Evolutionary conservation across 2,797 vertebrate species (phyloP), one percentile per base, ranked within the genome.

Genomic region (Pygocentrus nattereri): DNA sequence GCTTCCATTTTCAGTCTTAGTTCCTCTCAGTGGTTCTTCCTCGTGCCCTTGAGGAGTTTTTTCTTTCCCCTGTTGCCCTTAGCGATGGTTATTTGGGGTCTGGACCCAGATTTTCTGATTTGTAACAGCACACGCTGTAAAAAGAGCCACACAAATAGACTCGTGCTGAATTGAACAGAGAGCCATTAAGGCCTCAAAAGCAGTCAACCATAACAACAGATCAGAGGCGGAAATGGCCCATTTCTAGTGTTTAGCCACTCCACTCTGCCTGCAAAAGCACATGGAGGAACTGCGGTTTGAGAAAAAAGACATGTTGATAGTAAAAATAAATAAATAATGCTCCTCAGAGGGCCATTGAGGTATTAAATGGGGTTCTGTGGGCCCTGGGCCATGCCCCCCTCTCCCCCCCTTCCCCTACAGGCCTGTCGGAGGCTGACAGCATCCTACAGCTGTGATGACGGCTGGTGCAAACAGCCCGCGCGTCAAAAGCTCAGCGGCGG

Each of bases 401-500:
- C 50, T 13, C 27, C 49, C 70, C 19, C 70, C 30, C 52, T 13
- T 23, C 30, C 52, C 18, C 50, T 50, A 19, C 27, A 52, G 18
- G 70, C 27, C 49, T 83, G 76, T 79, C 71, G 58, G 18, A 41
- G 44, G 50, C 64, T 38, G 21, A 70, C 78, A 69, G 67, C 62
- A 74, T 69, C 62, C 58, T 67, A 38, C 50, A 3, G 52, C 52
- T 54, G 67, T 70, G 47, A 76, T 54, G 80, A 81, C 27, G 52
- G 47, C 31, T 72, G 58, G 47, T 25, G 54, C 59, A 82, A 78
- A 78, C 79, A 73, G 74, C 47, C 75, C 31, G 69, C 31, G 50
- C 31, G 31, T 73, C 71, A 58, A 58, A 73, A n/a, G 30, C 71
- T 65, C 75, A 73, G 41, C 38, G 23, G 16, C 16, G 50, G 52